phyloP scores from a whole-genome alignment of 2,888 invertebrate genomes.

The Achlya flavicornis region DNA sequence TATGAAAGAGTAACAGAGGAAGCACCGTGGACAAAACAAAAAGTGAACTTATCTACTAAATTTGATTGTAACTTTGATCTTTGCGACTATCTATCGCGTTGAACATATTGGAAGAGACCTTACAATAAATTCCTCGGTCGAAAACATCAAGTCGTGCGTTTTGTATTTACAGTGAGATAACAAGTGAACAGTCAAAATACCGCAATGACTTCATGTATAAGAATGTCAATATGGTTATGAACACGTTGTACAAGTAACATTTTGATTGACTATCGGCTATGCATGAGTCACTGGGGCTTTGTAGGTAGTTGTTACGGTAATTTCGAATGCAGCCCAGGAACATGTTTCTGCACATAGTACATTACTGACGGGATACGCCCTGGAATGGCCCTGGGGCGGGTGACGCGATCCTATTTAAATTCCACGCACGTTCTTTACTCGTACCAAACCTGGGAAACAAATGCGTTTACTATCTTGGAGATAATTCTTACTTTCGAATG shows the following conservation, averaged over 20 bases:
- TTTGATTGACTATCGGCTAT: slow-evolving; percentile 48
- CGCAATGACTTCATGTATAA: slow-evolving; percentile 5
- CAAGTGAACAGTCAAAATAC: background rate
- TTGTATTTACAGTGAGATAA: background rate
- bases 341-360: slow-evolving; percentile 40
- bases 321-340: slow-evolving; percentile 39
- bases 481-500: background rate
- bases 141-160: background rate
- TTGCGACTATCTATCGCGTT: no score
- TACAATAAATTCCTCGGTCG: background rate
- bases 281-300: slow-evolving; percentile 45
- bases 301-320: slow-evolving; percentile 25
- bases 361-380: slow-evolving; percentile 50
- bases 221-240: slow-evolving; percentile 15
- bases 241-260: slow-evolving; percentile 48
- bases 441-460: slow-evolving; percentile 29
- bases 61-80: no score
- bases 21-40: no score
- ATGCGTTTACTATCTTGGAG: background rate
- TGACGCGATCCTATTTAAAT: slow-evolving; percentile 54
- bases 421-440: slow-evolving; percentile 41
- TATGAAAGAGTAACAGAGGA: no score
- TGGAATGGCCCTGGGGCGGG: slow-evolving; percentile 47
- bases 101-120: no score
- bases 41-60: no score